A percentile compares a stretch with the other conserved stretches of the same genome.
Conservation (phyloP, 92 coral and sea anemone genomes). For the Phenganax stokvisi region DNA sequence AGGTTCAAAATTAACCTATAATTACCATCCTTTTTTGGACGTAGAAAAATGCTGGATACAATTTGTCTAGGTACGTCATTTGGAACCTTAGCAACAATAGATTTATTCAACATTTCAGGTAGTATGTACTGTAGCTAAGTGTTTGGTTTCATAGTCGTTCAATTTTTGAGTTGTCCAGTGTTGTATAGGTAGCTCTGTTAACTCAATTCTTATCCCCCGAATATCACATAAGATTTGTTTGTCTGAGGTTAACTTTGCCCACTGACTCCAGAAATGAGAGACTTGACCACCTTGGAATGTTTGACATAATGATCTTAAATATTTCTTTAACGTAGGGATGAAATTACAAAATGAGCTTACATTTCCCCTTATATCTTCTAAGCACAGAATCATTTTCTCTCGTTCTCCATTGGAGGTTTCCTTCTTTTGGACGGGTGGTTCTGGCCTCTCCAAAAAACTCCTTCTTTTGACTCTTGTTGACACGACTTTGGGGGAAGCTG, state of each 20-base stretch:
- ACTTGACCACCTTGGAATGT: neutral
- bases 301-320: neutral
- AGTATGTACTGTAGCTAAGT: too few relatives aligned
- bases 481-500: too few relatives aligned
- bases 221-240: slow-evolving; percentile 13
- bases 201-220: slow-evolving; percentile 8
- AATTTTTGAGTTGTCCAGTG: neutral
- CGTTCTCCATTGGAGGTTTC: neutral
- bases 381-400: too few relatives aligned
- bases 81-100: neutral
- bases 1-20: neutral
- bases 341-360: neutral
- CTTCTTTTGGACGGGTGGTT: neutral
- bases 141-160: neutral
- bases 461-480: neutral
- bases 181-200: neutral
- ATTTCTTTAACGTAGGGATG: neutral
- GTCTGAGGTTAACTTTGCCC: slow-evolving; percentile 8
- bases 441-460: slow-evolving; percentile 8
- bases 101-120: too few relatives aligned
- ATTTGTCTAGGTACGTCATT: neutral
- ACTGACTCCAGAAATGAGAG: neutral
- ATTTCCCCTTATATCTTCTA: neutral
- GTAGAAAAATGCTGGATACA: neutral
- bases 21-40: neutral